Evolutionary conservation across 1,140 invertebrate genomes (phyloP).

Genomic region (Trinorchestia longiramus): DNA sequence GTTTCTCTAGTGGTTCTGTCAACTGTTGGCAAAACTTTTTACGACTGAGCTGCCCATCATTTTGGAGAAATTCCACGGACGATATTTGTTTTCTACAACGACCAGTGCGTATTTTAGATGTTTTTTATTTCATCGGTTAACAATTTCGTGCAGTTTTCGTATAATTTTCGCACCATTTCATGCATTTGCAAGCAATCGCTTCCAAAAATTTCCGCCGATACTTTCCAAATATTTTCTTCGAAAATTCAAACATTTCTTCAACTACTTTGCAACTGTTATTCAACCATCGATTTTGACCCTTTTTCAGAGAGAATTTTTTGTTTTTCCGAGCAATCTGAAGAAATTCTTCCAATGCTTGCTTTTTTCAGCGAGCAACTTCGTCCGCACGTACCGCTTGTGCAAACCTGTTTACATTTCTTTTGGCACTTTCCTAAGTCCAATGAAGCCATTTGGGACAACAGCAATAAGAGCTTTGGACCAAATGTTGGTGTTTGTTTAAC

Average conservation of each 20-base stretch:
- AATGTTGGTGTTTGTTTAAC: constrained; percentile 22
- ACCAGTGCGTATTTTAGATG: neutral
- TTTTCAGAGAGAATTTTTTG: neutral
- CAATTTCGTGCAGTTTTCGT: neutral
- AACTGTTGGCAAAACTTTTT: neutral
- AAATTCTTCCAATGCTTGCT: neutral
- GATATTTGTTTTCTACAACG: neutral
- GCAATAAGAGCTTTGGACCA: constrained; percentile 11
- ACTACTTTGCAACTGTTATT: neutral
- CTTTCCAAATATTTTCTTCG: neutral
- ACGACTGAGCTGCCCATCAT: neutral
- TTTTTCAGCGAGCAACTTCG: neutral
- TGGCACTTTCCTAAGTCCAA: neutral
- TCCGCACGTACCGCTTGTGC: neutral
- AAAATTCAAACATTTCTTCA: neutral
- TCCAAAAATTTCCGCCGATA: neutral
- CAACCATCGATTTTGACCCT: neutral
- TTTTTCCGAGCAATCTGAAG: neutral
- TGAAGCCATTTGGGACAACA: constrained; percentile 29
- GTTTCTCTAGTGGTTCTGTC: neutral
- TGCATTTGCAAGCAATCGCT: neutral
- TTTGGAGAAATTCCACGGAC: neutral
- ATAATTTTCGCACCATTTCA: neutral
- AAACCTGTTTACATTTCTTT: neutral
- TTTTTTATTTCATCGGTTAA: neutral